A percentile compares a stretch with the other conserved stretches of the same genome.
These are phyloP conservation scores for Daboia siamensis DNA, from an alignment of 2,113 vertebrate species.

Conservation along the genomic window DNA sequence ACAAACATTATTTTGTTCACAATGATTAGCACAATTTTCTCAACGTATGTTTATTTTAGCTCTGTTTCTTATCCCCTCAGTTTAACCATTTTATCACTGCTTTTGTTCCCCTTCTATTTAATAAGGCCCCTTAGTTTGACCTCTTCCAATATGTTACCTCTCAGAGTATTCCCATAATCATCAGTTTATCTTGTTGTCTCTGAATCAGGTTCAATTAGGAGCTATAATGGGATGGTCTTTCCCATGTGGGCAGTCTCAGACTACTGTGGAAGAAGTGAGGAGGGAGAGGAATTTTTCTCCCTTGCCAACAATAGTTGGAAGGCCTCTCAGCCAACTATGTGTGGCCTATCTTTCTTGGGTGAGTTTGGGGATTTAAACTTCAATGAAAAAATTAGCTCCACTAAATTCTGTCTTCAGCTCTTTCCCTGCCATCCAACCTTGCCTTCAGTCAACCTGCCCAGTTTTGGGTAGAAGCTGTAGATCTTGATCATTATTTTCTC, in stretches of 20 bases:
- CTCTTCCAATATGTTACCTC: neutral
- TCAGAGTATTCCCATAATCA: neutral
- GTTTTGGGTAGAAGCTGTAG: neutral
- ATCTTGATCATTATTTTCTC: neutral
- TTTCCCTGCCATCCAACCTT: neutral
- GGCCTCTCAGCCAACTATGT: neutral
- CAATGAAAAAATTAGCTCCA: neutral
- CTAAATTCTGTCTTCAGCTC: neutral
- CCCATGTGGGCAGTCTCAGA: neutral
- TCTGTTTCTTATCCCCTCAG: slow-evolving; percentile 18
- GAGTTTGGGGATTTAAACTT: neutral
- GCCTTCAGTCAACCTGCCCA: neutral
- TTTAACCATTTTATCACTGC: slow-evolving; percentile 16
- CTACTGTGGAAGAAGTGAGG: neutral
- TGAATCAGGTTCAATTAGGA: neutral
- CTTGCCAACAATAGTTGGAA: neutral
- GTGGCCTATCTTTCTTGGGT: neutral
- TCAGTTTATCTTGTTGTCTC: neutral
- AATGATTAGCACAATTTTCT: slow-evolving; percentile 50
- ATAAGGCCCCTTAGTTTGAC: neutral
- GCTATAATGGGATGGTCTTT: neutral
- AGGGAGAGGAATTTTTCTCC: neutral
- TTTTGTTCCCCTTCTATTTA: neutral
- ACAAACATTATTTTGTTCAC: slow-evolving; percentile 47
- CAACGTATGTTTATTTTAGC: slow-evolving; percentile 37